Conservation (phyloP, 1,140 invertebrate genomes). For the Bombus vancouverensis region DNA sequence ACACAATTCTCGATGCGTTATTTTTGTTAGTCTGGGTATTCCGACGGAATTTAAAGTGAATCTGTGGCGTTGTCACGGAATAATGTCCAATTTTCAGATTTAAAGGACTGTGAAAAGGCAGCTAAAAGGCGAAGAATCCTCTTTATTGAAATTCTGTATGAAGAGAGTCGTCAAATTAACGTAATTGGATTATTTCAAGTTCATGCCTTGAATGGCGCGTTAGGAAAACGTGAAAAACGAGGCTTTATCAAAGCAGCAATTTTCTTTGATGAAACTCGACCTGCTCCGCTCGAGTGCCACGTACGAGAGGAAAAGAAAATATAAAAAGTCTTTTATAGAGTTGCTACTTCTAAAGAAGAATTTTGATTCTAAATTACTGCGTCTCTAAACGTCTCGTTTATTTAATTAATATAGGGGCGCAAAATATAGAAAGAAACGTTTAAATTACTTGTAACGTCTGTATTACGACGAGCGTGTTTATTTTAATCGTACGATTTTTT, state of each 20-base stretch:
- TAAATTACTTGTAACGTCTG: background rate
- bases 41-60: background rate
- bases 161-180: conserved; percentile 35
- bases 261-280: background rate
- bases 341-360: background rate
- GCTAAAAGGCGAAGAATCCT: background rate
- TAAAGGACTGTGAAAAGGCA: background rate
- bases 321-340: background rate
- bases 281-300: background rate
- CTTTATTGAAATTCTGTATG: background rate
- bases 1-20: too few species aligned
- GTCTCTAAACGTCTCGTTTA: background rate
- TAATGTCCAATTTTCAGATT: background rate
- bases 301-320: background rate
- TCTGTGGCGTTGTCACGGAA: background rate
- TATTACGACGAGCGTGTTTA: too few species aligned
- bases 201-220: conserved; percentile 9
- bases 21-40: too few species aligned
- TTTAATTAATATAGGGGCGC: background rate
- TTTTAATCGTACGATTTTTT: too few species aligned
- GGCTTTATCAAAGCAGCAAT: conserved; percentile 35
- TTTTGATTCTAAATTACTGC: background rate
- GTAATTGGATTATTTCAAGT: conserved; percentile 40
- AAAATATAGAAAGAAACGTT: too few species aligned
- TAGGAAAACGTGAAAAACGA: conserved; percentile 26